Base-by-base conservation (phyloP, 2,888 invertebrate species). In the Bedellia somnulentella region DNA sequence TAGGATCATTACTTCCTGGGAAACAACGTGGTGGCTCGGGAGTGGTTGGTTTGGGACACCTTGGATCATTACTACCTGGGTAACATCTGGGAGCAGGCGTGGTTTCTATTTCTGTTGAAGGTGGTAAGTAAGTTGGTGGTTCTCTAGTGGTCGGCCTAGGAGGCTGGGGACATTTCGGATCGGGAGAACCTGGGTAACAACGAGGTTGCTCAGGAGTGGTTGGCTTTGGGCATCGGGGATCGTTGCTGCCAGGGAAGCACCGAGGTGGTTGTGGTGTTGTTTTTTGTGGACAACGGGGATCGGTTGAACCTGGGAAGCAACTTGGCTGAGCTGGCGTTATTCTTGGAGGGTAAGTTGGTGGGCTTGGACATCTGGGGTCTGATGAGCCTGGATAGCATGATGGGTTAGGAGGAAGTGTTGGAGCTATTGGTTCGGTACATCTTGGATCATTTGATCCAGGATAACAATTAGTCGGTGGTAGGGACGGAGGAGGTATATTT, bases 81-180 rank as follows among this genome's bases (percentile, higher is more conserved):
- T 41, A 53, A 29, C 53, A 56, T 3, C 33, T 38, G n/a, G 39
- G 41, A 33, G 38, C 43, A 15, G 33, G 37, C 9, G 46, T 39
- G 5, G 18, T 18, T 41, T 9, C 27, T 36, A 14, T 30, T 17
- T 35, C 38, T 15, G 41, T 24, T 45, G 52, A 14, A 31, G 49
- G 39, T 18, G 55, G 44, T 22, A 47, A 36, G 27, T 51, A 45
- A 3, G 46, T 49, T 0, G 47, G 49, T 9, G 49, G 49, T 18
- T 41, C 45, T 8, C 46, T 36, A 12, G 50, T 51, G 1, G 53
- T 46, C 0, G 51, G 47, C 9, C 43, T 39, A 4, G 55, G 33
- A 15, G 52, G 46, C 40, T 51, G 52, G 2, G 61, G 62, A 23
- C 66, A 58, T 28, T 52, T 36, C 3, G 42, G 49, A 44, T 43